Conservation (phyloP, 1,140 invertebrate species). For the Acromyrmex echinatior region DNA sequence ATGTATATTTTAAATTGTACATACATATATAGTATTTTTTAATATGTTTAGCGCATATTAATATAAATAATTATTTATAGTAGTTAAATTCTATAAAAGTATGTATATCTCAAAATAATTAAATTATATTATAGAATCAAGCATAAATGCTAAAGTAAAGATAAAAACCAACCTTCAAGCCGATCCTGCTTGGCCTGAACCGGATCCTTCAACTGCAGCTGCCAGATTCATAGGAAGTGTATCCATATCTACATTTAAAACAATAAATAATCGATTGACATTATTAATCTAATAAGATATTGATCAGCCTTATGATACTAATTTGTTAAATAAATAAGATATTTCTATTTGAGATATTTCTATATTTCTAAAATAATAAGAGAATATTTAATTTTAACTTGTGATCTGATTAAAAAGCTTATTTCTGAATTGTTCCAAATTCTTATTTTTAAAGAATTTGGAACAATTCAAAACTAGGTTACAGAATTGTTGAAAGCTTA, state of each 20-base stretch:
- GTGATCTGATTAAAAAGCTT: too few species aligned
- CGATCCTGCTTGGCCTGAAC: background rate
- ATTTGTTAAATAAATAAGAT: too few species aligned
- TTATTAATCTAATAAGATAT: too few species aligned
- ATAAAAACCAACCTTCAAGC: background rate
- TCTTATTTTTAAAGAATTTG: too few species aligned
- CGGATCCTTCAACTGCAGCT: background rate
- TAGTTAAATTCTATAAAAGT: background rate
- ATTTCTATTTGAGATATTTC: too few species aligned
- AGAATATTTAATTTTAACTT: too few species aligned
- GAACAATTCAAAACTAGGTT: too few species aligned
- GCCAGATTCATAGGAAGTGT: background rate
- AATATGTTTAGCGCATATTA: background rate
- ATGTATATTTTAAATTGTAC: background rate
- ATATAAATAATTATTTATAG: background rate
- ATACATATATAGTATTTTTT: background rate
- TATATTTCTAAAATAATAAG: too few species aligned
- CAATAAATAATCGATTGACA: background rate
- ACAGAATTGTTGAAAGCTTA: too few species aligned
- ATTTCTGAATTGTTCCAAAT: too few species aligned
- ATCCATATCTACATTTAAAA: background rate
- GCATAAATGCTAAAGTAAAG: background rate
- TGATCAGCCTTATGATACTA: too few species aligned
- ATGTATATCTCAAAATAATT: background rate
- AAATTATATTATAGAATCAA: conserved; percentile 5